Conservation (phyloP, 2,888 invertebrate genomes). For the Volucella zonaria region DNA sequence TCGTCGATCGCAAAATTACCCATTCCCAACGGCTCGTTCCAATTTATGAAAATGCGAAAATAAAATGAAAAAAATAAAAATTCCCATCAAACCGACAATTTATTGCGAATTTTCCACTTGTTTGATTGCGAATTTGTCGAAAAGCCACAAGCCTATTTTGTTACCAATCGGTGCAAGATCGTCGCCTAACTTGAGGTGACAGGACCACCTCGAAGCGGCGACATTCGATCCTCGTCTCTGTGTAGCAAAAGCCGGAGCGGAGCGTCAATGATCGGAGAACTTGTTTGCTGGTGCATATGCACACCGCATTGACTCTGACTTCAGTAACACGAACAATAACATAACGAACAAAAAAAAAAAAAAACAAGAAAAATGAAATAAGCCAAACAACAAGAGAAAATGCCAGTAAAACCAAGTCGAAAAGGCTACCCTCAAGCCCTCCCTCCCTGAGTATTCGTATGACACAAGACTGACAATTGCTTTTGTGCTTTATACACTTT, state of each 20-base stretch:
- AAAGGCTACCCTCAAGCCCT: slow-evolving; percentile 3
- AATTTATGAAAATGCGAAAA: slow-evolving; percentile 33
- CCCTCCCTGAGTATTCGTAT: background rate
- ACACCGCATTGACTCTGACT: slow-evolving; percentile 55
- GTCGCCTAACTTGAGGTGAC: slow-evolving; percentile 78
- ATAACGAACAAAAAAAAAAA: slow-evolving; percentile 26
- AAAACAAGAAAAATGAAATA: slow-evolving; percentile 15
- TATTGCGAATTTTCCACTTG: slow-evolving; percentile 74
- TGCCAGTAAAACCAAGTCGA: background rate
- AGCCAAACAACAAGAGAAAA: slow-evolving; percentile 10
- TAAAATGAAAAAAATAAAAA: slow-evolving; percentile 16
- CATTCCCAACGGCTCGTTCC: slow-evolving; percentile 26
- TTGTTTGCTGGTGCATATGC: slow-evolving; percentile 70
- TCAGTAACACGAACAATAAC: background rate
- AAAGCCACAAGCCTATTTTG: slow-evolving; percentile 75
- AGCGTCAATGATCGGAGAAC: slow-evolving; percentile 69
- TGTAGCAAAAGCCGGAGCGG: slow-evolving; percentile 35
- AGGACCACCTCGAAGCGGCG: slow-evolving; percentile 77
- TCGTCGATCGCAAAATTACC: no score
- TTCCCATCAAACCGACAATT: slow-evolving; percentile 71
- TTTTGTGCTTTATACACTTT: slow-evolving; percentile 62
- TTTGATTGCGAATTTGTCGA: slow-evolving; percentile 73
- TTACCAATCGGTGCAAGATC: slow-evolving; percentile 75
- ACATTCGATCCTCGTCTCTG: slow-evolving; percentile 65
- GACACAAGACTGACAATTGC: slow-evolving; percentile 68